Base-by-base conservation (phyloP, 1,140 invertebrate genomes). In the Drosophila elegans region DNA sequence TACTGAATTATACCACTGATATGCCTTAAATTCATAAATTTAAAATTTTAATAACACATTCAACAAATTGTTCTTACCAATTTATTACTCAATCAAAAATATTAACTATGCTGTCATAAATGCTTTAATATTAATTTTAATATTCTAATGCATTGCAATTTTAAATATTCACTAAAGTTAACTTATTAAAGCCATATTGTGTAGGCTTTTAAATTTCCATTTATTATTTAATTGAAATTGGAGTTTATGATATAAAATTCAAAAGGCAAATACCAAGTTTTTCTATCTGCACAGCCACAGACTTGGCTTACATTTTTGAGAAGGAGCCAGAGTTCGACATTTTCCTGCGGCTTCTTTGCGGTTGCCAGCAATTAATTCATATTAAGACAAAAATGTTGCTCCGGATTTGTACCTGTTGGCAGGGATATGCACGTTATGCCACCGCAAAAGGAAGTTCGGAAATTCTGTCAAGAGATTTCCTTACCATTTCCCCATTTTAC, bases 291-390 rank as follows among this genome's bases (percentile, higher is more conserved):
- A 34, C 3, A 7, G 25, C 25, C 46, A 53, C 61, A 66, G 29
- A 42, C 48, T 48, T 48, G 27, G 16, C 48, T 32, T 13, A 51
- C n/a, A 46, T 16, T 25, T 51, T 42, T 10, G 9, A 34, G 38
- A 9, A 13, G 21, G 9, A 32, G 3, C 38, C 38, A 13, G 32
- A 46, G 45, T 54, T 29, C 48, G 39, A 38, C 46, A 42, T 66
- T 66, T 66, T 68, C 27, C 41, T 72, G 68, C 32, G 68, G 68
- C 52, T 71, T 49, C 52, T 36, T 71, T 57, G 68, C 64, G 68
- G 68, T 72, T 72, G 44, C 67, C 64, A 10, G 68, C 68, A 57
- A 72, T 72, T 72, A 72, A 72, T 72, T 72, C 54, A 71, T 49
- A 71, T 71, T 71, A 71, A 38, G 67, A 36, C 52, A 34, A 57